phyloP scores from a whole-genome alignment of 2,113 vertebrate genomes.

The Gopherus flavomarginatus region DNA sequence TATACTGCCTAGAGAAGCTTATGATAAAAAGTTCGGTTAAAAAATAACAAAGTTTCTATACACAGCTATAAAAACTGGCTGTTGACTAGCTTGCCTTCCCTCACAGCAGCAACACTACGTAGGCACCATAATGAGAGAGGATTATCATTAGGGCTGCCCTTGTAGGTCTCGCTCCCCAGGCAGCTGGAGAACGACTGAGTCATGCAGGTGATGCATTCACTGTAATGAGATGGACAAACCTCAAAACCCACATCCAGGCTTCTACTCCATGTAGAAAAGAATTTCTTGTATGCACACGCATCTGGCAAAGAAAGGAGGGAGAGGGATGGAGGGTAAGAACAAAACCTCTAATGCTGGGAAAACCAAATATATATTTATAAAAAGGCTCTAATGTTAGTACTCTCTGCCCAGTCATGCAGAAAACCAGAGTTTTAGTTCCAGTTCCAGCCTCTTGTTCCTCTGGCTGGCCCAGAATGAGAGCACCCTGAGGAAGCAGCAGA shows the following conservation, averaged over 20 bases:
- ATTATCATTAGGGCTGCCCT: conserved; percentile 47
- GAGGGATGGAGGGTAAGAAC: background rate
- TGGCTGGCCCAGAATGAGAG: conserved; percentile 25
- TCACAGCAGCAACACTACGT: conserved; percentile 48
- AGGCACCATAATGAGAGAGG: conserved; percentile 44
- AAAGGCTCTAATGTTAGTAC: conserved; percentile 19
- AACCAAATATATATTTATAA: conserved; percentile 40
- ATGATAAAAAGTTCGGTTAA: conserved; percentile 2
- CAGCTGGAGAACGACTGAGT: conserved; percentile 51
- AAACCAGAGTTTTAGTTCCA: conserved; percentile 54
- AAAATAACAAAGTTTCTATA: conserved; percentile 40
- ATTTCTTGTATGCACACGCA: background rate
- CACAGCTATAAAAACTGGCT: conserved; percentile 50
- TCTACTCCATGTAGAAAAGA: background rate
- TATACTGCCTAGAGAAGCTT: background rate
- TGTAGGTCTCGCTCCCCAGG: conserved; percentile 34
- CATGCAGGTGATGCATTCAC: conserved; percentile 34
- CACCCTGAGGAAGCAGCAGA: background rate
- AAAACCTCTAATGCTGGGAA: background rate
- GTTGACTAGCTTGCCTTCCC: conserved; percentile 60
- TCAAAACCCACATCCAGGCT: background rate
- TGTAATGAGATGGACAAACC: conserved; percentile 4
- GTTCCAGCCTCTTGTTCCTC: conserved; percentile 7
- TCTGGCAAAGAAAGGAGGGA: background rate
- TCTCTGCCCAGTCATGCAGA: conserved; percentile 41